Evolutionary conservation across 2,888 invertebrate species (phyloP).

Genomic region (Fragum fragum): DNA sequence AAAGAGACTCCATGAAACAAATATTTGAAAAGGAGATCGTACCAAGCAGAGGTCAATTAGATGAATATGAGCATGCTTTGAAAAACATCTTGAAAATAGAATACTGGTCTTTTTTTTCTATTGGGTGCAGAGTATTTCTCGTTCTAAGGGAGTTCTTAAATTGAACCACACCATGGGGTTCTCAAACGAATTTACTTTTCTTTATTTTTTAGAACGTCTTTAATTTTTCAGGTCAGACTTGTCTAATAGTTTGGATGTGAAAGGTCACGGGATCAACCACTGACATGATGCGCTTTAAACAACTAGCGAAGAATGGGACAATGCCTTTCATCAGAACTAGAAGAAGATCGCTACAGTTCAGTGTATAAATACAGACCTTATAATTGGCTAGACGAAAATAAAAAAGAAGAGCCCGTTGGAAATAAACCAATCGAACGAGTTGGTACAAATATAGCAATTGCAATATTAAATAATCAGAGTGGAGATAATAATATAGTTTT

Average conservation of each 20-base stretch:
- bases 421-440: not conserved
- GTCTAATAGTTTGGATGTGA: not conserved
- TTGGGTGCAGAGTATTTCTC: too few relatives aligned
- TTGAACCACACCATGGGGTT: too few relatives aligned
- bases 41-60: too few relatives aligned
- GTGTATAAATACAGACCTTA: conserved; percentile 8
- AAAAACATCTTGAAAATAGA: too few relatives aligned
- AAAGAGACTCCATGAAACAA: too few relatives aligned
- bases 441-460: not conserved
- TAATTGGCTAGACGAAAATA: not conserved
- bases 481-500: not conserved
- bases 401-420: not conserved
- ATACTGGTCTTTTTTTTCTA: too few relatives aligned
- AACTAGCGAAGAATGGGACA: conserved; percentile 9
- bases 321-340: not conserved
- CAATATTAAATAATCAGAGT: not conserved
- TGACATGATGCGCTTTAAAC: not conserved
- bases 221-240: too few relatives aligned
- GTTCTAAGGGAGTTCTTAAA: too few relatives aligned
- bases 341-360: not conserved
- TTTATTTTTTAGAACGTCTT: too few relatives aligned
- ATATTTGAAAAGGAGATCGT: too few relatives aligned
- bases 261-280: not conserved
- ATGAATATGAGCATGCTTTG: too few relatives aligned
- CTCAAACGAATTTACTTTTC: too few relatives aligned